phyloP scores from a whole-genome alignment of 2,113 vertebrate genomes.

The Grus americana region DNA sequence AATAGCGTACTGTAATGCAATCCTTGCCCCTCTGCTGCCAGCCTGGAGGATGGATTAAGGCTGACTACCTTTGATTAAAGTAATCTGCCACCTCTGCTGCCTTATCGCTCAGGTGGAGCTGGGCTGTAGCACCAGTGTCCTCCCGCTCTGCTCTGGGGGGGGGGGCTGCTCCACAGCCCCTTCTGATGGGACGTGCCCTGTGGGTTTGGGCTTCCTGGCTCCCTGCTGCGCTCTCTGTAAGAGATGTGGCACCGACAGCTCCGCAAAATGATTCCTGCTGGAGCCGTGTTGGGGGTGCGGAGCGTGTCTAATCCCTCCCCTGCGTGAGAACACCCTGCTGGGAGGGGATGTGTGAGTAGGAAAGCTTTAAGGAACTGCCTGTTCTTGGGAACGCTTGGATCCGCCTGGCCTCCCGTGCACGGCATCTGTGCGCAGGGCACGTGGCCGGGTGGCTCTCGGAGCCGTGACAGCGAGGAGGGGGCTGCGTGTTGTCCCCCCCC shows the following conservation, averaged over 20 bases:
- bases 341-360: not conserved
- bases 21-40: not conserved
- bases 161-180: fast-evolving
- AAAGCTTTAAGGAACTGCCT: not conserved
- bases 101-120: fast-evolving
- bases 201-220: not conserved
- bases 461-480: not conserved
- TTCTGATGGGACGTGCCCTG: fast-evolving
- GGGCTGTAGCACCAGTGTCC: not conserved
- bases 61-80: not conserved
- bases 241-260: not conserved
- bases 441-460: not conserved
- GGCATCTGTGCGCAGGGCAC: not conserved
- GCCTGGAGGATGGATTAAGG: not conserved
- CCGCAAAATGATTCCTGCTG: not conserved
- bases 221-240: not conserved
- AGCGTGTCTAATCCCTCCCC: not conserved
- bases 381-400: not conserved
- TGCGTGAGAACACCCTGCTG: not conserved
- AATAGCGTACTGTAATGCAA: fast-evolving
- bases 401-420: not conserved
- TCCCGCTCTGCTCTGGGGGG: not conserved
- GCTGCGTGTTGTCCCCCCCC: not conserved
- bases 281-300: not conserved
- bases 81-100: not conserved